phyloP scores from a whole-genome alignment of 2,797 vertebrate species.

The Calcarius lapponicus region DNA sequence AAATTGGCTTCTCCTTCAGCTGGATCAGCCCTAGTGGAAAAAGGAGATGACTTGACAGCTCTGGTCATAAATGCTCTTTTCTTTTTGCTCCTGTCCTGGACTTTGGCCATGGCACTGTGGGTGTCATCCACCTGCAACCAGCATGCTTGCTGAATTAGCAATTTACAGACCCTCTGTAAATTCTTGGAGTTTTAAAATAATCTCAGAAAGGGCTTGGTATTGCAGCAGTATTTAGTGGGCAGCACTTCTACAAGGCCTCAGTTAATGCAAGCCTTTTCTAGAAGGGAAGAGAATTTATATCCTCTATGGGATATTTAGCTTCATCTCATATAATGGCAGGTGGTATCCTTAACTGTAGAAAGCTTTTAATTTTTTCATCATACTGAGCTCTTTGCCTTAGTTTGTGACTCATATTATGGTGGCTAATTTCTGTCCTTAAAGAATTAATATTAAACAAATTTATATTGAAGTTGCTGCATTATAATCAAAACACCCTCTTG shows the following conservation, averaged over 20 bases:
- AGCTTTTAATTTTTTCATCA: not conserved
- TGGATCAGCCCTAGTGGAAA: not conserved
- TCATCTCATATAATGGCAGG: not conserved
- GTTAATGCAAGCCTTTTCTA: not conserved
- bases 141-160: not conserved
- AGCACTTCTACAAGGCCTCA: not conserved
- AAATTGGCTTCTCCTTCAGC: not conserved
- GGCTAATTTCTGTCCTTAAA: slow-evolving; percentile 3
- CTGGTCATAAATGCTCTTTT: not conserved
- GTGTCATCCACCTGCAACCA: fast-evolving
- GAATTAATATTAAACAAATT: not conserved
- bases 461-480: not conserved
- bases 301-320: not conserved
- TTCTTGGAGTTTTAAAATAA: not conserved
- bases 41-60: not conserved
- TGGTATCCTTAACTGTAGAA: not conserved
- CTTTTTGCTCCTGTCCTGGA: not conserved
- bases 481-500: not conserved
- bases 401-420: not conserved
- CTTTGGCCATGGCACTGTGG: not conserved
- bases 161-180: not conserved
- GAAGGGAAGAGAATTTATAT: not conserved
- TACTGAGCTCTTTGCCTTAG: not conserved
- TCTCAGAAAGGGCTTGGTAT: not conserved
- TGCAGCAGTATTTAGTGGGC: not conserved